Evolutionary conservation across 2,797 vertebrate genomes (phyloP).

Genomic region (Cuculus canorus): DNA sequence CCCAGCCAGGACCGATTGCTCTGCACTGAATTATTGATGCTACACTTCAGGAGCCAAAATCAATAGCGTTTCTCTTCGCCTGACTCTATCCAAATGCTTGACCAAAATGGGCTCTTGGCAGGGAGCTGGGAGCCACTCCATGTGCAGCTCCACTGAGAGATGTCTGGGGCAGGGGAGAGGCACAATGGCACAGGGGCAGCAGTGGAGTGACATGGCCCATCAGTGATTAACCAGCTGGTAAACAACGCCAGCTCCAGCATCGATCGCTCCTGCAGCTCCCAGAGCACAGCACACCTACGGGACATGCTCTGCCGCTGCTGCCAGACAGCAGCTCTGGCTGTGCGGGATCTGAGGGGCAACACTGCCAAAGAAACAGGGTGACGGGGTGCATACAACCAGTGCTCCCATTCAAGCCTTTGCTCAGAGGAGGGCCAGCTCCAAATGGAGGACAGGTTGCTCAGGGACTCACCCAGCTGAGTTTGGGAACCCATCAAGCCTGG

Average conservation of each 20-base stretch:
- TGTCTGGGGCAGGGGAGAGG: background rate
- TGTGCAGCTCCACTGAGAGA: background rate
- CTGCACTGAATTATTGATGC: slow-evolving; percentile 61
- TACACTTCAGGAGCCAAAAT: slow-evolving; percentile 59
- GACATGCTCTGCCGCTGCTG: background rate
- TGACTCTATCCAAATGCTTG: background rate
- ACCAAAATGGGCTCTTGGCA: background rate
- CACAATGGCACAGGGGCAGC: background rate
- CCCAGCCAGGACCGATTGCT: background rate
- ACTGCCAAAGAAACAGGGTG: background rate
- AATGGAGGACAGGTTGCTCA: background rate
- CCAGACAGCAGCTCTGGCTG: background rate
- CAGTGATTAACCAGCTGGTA: background rate
- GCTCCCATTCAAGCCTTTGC: background rate
- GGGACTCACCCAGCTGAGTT: background rate
- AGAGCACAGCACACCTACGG: background rate
- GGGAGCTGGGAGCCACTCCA: background rate
- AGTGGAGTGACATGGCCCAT: background rate
- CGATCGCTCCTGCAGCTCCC: background rate
- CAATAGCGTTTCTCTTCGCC: background rate
- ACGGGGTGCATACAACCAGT: background rate
- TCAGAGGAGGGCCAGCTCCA: background rate
- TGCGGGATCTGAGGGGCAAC: accelerated
- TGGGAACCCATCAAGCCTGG: background rate
- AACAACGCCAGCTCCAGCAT: background rate